Conservation (phyloP, 1,140 invertebrate genomes). For the Mya arenaria region DNA sequence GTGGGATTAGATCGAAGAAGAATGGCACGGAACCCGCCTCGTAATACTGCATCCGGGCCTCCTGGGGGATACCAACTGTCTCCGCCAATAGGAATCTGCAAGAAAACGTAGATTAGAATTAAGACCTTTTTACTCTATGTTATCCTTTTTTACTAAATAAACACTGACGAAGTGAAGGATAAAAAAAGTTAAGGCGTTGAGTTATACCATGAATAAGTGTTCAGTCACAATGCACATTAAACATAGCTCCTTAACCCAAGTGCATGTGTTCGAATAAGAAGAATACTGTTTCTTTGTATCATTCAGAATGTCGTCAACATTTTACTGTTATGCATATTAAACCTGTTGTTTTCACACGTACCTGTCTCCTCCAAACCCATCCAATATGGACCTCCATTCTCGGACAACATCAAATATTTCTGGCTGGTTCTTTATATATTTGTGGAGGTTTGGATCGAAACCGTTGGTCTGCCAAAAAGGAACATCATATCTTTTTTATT, state of each 20-base stretch:
- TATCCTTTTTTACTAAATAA: too few species aligned
- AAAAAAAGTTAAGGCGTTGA: too few species aligned
- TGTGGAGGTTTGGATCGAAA: conserved; percentile 12
- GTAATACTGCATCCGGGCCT: conserved; percentile 23
- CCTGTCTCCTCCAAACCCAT: conserved; percentile 13
- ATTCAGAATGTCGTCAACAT: too few species aligned
- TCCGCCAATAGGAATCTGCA: conserved; percentile 29
- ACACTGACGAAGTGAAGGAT: too few species aligned
- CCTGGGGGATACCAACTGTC: conserved; percentile 36
- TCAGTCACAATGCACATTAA: too few species aligned
- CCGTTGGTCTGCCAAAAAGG: background rate
- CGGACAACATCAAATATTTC: conserved; percentile 50
- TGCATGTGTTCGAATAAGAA: too few species aligned
- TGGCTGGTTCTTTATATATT: conserved; percentile 34
- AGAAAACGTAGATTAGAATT: background rate
- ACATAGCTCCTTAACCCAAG: too few species aligned
- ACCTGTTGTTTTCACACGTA: too few species aligned
- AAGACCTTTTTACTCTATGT: too few species aligned
- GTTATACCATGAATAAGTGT: too few species aligned
- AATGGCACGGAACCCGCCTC: conserved; percentile 38
- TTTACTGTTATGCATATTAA: too few species aligned
- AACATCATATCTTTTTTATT: background rate
- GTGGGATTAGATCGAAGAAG: conserved; percentile 35
- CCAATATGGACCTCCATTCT: conserved; percentile 31
- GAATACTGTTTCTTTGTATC: too few species aligned